Evolutionary conservation across 2,113 vertebrate species (phyloP), one percentile per base, ranked within the genome.

Genomic region (Helogale parvula): DNA sequence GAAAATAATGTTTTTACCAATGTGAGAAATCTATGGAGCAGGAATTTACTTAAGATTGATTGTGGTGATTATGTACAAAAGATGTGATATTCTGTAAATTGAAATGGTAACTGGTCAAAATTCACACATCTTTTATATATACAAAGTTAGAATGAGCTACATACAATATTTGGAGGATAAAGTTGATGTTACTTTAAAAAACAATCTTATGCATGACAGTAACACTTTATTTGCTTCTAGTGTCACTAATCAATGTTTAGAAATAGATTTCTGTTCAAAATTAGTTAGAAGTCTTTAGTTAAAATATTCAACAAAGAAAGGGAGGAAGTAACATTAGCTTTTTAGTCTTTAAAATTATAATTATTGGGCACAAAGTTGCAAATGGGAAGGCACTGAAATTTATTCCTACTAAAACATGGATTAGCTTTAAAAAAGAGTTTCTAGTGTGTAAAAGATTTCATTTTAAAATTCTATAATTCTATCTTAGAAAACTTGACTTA

Each of bases 1-100:
- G 50, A 76, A 90, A 96, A 54, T n/a, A 90, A 47, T 74, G 4
- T 3, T 95, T 95, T 95, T 69, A 88, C 16, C 90, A 65, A 90
- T 92, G 47, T 81, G 52, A 80, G 7, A 93, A 90, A 74, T 74
- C 29, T 68, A 4, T 80, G 65, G 74, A 54, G 12, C 50, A 88
- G 47, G 88, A 63, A 41, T 69, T 5, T 63, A 2, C 57, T 86
- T 80, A 11, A 57, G 81, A 65, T 65, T 57, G 15, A 88, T 25
- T 52, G 33, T 33, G 33, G 2, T 38, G 4, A 14, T 0, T 19
- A 57, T 29, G 5, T 29, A 87, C 60, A 80, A 54, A 84, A 85
- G 31, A 9, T 77, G 21, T 66, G 47, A 12, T 83, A 52, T 31
- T 86, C 65, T 72, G 79, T 45, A 86, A 45, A 45, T 25, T 69